Evolutionary conservation across 2,113 vertebrate genomes (phyloP).

Genomic region (Chlamydotis undulata): DNA sequence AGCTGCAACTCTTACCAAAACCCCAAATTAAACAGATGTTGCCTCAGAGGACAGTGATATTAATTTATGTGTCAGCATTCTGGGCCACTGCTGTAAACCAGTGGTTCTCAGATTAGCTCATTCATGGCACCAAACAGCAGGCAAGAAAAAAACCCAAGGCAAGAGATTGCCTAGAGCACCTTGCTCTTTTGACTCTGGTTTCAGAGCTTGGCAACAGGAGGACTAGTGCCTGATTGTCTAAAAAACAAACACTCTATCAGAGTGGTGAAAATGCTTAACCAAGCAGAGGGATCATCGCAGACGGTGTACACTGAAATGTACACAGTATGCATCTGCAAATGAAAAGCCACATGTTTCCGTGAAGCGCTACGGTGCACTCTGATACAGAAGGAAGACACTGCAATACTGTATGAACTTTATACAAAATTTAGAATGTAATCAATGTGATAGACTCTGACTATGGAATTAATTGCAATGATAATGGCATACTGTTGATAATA

Average conservation of each 20-base stretch:
- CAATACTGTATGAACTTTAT: neutral
- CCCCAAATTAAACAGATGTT: neutral
- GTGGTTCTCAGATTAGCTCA: neutral
- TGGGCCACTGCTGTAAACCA: neutral
- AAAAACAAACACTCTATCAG: neutral
- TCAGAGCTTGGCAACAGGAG: neutral
- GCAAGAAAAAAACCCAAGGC: neutral
- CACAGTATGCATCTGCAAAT: neutral
- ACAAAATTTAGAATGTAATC: neutral
- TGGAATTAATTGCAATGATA: neutral
- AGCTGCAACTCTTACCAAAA: neutral
- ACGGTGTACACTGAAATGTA: neutral
- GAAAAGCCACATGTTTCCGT: neutral
- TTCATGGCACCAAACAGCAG: neutral
- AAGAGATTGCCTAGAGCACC: neutral
- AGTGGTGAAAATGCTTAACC: neutral
- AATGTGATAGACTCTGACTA: neutral
- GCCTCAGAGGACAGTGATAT: neutral
- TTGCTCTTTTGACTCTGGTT: neutral
- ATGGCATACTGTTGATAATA: neutral
- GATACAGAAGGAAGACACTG: neutral
- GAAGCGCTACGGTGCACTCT: neutral
- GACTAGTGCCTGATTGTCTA: neutral
- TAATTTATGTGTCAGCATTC: neutral
- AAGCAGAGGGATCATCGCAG: rapidly evolving